Conservation (phyloP, 2,113 vertebrate species). For the Pseudonaja textilis region DNA sequence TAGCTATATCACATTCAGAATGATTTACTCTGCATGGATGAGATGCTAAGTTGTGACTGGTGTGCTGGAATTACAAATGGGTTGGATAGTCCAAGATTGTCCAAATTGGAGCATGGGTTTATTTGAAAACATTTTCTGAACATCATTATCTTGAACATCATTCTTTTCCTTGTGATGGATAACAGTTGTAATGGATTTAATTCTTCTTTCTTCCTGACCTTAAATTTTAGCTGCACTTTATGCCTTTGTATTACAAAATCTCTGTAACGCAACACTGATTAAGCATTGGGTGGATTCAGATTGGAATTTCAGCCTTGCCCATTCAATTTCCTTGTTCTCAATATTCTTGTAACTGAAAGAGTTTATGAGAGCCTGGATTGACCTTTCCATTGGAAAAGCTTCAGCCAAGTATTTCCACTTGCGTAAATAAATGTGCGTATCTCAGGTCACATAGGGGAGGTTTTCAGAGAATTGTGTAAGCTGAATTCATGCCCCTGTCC, state of each 20-base stretch:
- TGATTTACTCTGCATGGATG: neutral
- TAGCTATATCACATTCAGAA: neutral
- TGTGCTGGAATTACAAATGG: neutral
- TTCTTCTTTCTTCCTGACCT: neutral
- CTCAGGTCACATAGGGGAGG: neutral
- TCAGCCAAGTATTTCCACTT: constrained; percentile 14
- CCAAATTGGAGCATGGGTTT: neutral
- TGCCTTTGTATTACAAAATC: constrained; percentile 61
- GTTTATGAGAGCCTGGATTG: neutral
- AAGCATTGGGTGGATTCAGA: constrained; percentile 64
- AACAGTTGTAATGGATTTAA: neutral
- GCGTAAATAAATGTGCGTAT: neutral
- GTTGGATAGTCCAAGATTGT: neutral
- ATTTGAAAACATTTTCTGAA: neutral
- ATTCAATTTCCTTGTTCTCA: constrained; percentile 56
- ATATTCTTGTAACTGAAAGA: constrained; percentile 5
- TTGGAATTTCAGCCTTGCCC: constrained; percentile 63
- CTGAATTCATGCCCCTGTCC: neutral
- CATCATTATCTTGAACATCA: neutral
- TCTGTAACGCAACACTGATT: constrained; percentile 55
- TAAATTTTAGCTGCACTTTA: neutral
- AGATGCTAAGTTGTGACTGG: too few relatives aligned
- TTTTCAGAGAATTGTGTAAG: neutral
- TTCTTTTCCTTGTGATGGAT: neutral
- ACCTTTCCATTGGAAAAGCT: constrained; percentile 15